Conservation (phyloP, 2,888 invertebrate species). For the Lepidocyrtinus sp. region DNA sequence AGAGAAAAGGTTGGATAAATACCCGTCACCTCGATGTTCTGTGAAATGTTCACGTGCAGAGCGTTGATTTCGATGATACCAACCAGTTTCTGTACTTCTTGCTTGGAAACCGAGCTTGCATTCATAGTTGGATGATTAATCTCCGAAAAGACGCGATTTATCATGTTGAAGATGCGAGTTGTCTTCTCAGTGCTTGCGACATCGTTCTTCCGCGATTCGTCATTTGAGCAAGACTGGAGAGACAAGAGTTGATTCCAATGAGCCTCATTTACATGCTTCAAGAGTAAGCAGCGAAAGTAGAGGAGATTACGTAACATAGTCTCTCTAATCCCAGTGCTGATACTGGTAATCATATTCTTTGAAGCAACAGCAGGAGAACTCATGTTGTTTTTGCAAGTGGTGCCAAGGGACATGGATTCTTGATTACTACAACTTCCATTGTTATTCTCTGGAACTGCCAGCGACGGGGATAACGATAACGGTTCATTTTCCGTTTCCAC, state of each 20-base stretch:
- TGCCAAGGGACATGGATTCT: slow-evolving; percentile 51
- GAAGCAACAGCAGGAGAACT: slow-evolving; percentile 5
- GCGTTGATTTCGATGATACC: slow-evolving; percentile 67
- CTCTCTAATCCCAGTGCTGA: slow-evolving; percentile 57
- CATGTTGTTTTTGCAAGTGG: slow-evolving; percentile 55
- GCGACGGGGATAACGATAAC: slow-evolving; percentile 27
- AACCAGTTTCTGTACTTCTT: slow-evolving; percentile 67
- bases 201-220: slow-evolving; percentile 75
- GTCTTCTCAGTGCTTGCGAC: slow-evolving; percentile 66
- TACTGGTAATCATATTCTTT: slow-evolving; percentile 41
- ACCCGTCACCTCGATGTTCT: slow-evolving; percentile 57
- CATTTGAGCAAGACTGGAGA: slow-evolving; percentile 78
- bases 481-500: slow-evolving; percentile 18
- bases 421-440: slow-evolving; percentile 54
- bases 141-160: slow-evolving; percentile 57
- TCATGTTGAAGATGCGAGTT: slow-evolving; percentile 62
- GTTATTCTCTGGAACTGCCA: slow-evolving; percentile 31
- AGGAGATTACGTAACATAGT: slow-evolving; percentile 63
- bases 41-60: slow-evolving; percentile 58
- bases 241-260: slow-evolving; percentile 76
- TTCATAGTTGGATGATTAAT: slow-evolving; percentile 59
- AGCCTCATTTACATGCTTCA: slow-evolving; percentile 76
- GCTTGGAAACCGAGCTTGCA: slow-evolving; percentile 55
- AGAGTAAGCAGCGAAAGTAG: slow-evolving; percentile 77
- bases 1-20: slow-evolving; percentile 64